phyloP scores from a whole-genome alignment of 1,140 invertebrate genomes.

The Pygmarrhopalites habei region DNA sequence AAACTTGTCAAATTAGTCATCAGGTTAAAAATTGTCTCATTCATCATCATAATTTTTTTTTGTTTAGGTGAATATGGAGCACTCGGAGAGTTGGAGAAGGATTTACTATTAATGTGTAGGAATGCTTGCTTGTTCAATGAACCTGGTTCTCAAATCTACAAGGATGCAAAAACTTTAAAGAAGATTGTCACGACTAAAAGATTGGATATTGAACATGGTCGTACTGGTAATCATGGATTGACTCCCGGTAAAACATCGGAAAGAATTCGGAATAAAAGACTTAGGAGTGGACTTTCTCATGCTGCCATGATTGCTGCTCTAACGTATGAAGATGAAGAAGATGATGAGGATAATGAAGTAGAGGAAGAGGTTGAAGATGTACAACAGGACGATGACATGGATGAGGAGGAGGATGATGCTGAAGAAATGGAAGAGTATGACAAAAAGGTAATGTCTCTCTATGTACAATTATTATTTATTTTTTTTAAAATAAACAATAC shows the following conservation, averaged over 20 bases:
- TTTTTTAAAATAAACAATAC: no score
- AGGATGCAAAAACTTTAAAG: slow-evolving; percentile 83
- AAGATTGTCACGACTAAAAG: slow-evolving; percentile 62
- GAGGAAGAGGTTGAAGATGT: slow-evolving; percentile 57
- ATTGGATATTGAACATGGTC: slow-evolving; percentile 58
- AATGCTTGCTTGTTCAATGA: slow-evolving; percentile 97
- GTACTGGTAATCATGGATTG: slow-evolving; percentile 29
- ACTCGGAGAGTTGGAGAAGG: slow-evolving; percentile 78
- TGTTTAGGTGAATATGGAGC: slow-evolving; percentile 56
- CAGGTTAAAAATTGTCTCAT: no score
- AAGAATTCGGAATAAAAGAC: slow-evolving; percentile 50
- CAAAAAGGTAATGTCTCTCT: slow-evolving; percentile 7
- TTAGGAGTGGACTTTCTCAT: slow-evolving; percentile 47
- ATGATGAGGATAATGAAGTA: slow-evolving; percentile 56
- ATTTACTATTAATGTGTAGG: slow-evolving; percentile 81
- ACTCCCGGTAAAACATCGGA: slow-evolving; percentile 51
- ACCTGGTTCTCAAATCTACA: slow-evolving; percentile 92
- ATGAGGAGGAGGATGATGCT: slow-evolving; percentile 44
- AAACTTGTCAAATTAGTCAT: no score
- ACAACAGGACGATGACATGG: slow-evolving; percentile 40
- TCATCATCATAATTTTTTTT: no score
- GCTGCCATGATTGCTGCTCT: slow-evolving; percentile 54
- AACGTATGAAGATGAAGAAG: slow-evolving; percentile 49
- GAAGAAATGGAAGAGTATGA: slow-evolving; percentile 42
- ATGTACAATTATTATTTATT: no score